Percentiles rank a stretch among this genome's conserved stretches.
phyloP scores from a whole-genome alignment of 2,888 invertebrate species.

The Lepidochrysops patricia region DNA sequence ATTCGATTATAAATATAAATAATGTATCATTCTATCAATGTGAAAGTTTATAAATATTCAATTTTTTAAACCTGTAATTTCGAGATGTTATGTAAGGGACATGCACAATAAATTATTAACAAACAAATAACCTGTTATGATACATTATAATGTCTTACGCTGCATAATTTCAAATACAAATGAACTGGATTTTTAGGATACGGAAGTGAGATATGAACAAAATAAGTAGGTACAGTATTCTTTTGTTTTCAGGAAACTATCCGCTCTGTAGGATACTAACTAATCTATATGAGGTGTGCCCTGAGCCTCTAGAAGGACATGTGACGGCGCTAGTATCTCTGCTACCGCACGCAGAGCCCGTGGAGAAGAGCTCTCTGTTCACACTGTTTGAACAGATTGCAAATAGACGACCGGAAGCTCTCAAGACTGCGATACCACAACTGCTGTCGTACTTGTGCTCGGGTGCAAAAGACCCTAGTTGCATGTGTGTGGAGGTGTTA shows the following conservation, averaged over 20 bases:
- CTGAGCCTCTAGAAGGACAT: slow-evolving; percentile 89
- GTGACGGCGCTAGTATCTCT: slow-evolving; percentile 87
- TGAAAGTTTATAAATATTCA: background rate
- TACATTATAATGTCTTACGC: too few relatives aligned
- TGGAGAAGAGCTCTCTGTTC: slow-evolving; percentile 89
- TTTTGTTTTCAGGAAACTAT: slow-evolving; percentile 84
- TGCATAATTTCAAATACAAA: too few relatives aligned
- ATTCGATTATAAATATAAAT: background rate
- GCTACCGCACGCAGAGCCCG: slow-evolving; percentile 87
- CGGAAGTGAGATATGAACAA: too few relatives aligned
- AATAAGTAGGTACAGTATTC: too few relatives aligned
- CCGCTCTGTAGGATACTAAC: slow-evolving; percentile 90
- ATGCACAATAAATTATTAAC: background rate
- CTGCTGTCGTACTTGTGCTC: slow-evolving; percentile 83
- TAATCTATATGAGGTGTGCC: slow-evolving; percentile 91
- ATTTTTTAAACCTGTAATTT: background rate
- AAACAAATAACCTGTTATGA: background rate
- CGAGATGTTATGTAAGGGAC: background rate
- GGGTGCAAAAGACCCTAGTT: slow-evolving; percentile 48
- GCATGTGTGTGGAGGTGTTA: slow-evolving; percentile 63
- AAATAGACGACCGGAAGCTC: slow-evolving; percentile 83
- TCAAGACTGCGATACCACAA: slow-evolving; percentile 88
- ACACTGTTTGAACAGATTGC: slow-evolving; percentile 89
- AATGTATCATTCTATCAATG: background rate
- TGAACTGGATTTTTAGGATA: slow-evolving; percentile 4